phyloP scores from a whole-genome alignment of 1,140 invertebrate species.

The Neodiprion pinetum region DNA sequence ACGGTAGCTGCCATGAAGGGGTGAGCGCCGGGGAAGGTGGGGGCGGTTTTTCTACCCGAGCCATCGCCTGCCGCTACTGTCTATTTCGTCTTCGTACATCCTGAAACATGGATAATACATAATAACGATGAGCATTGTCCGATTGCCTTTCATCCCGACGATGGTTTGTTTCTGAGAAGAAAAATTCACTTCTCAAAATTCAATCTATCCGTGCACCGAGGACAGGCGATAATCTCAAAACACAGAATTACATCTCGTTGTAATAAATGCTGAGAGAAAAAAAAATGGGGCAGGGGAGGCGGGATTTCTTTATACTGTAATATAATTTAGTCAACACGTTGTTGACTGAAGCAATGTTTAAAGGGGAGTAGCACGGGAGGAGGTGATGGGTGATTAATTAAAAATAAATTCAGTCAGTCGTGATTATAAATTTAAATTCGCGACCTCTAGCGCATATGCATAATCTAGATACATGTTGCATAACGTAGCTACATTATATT shows the following conservation, averaged over 20 bases:
- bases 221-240: too few species aligned
- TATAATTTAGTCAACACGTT: too few species aligned
- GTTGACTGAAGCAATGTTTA: too few species aligned
- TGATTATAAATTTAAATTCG: conserved; percentile 56
- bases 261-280: neutral
- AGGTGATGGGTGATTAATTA: conserved; percentile 53
- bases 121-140: neutral
- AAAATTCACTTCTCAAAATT: too few species aligned
- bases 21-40: conserved; percentile 40
- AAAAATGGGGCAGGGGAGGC: too few species aligned
- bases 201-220: too few species aligned
- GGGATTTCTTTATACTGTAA: too few species aligned
- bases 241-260: too few species aligned
- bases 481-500: too few species aligned
- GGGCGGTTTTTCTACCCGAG: conserved; percentile 41
- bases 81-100: conserved; percentile 42
- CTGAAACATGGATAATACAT: conserved; percentile 37
- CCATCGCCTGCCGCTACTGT: conserved; percentile 45
- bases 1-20: conserved; percentile 53
- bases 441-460: too few species aligned
- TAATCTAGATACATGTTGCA: too few species aligned
- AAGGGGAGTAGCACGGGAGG: conserved; percentile 1
- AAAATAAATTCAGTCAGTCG: conserved; percentile 46
- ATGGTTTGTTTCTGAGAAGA: neutral
- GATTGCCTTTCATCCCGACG: conserved; percentile 21